Evolutionary conservation across 1,140 invertebrate species (phyloP), one percentile per base, ranked within the genome.

Genomic region (Pentalonia nigronervosa): DNA sequence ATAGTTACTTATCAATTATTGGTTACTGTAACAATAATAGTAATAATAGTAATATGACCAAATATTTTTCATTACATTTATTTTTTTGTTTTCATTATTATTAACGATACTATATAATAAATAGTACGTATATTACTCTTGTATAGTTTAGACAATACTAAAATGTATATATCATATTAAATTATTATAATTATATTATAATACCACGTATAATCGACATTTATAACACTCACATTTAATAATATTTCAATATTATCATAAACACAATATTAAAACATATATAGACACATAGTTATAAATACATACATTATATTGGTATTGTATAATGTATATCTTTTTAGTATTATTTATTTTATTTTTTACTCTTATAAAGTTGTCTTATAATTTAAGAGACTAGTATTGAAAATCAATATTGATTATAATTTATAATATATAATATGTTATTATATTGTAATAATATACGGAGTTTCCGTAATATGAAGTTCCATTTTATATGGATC

Each of bases 311-410:
- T 34, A 34, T 53, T 45, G 83, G 41, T 53, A 89, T 76, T 76
- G 30, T 36, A 36, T 89, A 56, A 6, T 41, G 3, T 36, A 56
- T 17, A 25, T 11, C n/a, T 48, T 53, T 23, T 50, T 21, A 89
- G 21, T 50, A 88, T 88, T 34, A 53, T 47, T 25, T 41, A 84
- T 25, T 47, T 41, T 45, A 30, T 48, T n/a, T 47, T 48, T n/a
- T 48, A 3, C n/a, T 41, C 4, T 56, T 90, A 23, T 89, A 89
- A 0, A 53, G 9, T 41, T 90, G 45, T 34, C 89, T 90, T 90
- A 67, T 23, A 45, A 45, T 67, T 67, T 90, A 67, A 45, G 3
- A 90, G 89, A 90, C 89, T 90, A 90, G 89, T 30, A 90, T 67
- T 90, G 9, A 45, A 90, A 45, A 45, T 45, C 53, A 90, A 90